Conservation (phyloP, 1,140 invertebrate species). For the Stratiolaelaps scimitus region DNA sequence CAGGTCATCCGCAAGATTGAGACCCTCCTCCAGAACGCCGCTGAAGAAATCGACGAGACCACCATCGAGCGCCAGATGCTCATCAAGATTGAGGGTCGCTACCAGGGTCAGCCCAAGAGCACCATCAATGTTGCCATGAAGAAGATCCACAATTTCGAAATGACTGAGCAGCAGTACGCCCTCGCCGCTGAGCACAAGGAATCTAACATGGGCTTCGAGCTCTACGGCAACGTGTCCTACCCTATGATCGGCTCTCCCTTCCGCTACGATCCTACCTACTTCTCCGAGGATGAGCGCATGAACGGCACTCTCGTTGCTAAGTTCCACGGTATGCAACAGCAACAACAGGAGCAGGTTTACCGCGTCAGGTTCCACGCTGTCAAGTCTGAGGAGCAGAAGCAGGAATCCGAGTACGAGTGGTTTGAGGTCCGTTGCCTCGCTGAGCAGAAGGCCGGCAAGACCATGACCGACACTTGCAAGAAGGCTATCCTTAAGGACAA, state of each 20-base stretch:
- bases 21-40: neutral
- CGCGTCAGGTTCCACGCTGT: conserved; percentile 6
- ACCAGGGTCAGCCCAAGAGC: conserved; percentile 7
- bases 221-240: conserved; percentile 19
- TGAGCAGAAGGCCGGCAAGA: conserved; percentile 20
- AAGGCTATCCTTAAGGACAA: conserved; percentile 19
- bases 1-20: conserved; percentile 4
- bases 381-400: conserved; percentile 17
- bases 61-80: conserved; percentile 6
- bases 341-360: conserved; percentile 15
- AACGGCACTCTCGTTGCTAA: conserved; percentile 10
- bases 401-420: neutral
- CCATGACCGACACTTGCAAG: conserved; percentile 5
- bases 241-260: conserved; percentile 5
- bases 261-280: neutral
- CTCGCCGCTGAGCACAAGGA: conserved; percentile 1
- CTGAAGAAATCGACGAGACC: conserved; percentile 1
- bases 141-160: conserved; percentile 24
- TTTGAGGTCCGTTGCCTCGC: conserved; percentile 18
- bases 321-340: conserved; percentile 1
- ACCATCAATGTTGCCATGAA: conserved; percentile 26
- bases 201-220: neutral
- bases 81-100: conserved; percentile 19
- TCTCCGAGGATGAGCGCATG: conserved; percentile 14
- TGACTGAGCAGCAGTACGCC: neutral